These are phyloP conservation scores for Molossus alvarezi DNA, from an alignment of 2,797 vertebrate genomes.

Conservation along the genomic window DNA sequence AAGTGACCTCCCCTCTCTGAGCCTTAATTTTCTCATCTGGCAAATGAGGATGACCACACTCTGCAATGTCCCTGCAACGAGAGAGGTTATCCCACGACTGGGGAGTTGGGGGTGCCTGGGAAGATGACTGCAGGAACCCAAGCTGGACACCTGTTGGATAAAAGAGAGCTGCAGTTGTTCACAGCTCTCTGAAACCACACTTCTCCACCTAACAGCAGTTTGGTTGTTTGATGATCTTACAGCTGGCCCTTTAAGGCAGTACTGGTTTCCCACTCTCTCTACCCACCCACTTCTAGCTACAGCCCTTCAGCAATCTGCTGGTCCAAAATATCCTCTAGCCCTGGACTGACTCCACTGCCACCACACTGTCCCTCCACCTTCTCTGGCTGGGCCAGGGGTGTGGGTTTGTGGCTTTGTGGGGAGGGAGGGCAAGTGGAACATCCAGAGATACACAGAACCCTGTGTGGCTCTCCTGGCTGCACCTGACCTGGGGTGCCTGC, in stretches of 20 bases:
- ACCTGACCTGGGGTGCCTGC: neutral
- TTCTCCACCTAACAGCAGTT: neutral
- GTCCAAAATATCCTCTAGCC: conserved; percentile 50
- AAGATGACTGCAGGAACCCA: conserved; percentile 18
- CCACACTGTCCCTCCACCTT: neutral
- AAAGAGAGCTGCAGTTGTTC: neutral
- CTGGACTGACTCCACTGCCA: neutral
- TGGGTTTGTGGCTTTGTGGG: neutral
- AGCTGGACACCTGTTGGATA: neutral
- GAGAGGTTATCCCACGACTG: neutral
- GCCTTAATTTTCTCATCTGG: neutral
- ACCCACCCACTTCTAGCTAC: conserved; percentile 36
- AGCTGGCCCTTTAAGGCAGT: conserved; percentile 75
- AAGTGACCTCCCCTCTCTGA: neutral
- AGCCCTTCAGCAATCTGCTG: conserved; percentile 53
- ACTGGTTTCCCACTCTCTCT: conserved; percentile 12
- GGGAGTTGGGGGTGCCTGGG: neutral
- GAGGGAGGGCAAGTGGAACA: neutral
- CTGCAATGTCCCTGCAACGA: neutral
- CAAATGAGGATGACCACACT: neutral
- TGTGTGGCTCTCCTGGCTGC: neutral
- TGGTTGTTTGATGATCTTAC: neutral
- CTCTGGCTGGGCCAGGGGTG: neutral
- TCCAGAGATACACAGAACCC: neutral
- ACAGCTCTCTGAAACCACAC: neutral